phyloP scores from a whole-genome alignment of 2,888 invertebrate species.

The Cephus pygmeus region DNA sequence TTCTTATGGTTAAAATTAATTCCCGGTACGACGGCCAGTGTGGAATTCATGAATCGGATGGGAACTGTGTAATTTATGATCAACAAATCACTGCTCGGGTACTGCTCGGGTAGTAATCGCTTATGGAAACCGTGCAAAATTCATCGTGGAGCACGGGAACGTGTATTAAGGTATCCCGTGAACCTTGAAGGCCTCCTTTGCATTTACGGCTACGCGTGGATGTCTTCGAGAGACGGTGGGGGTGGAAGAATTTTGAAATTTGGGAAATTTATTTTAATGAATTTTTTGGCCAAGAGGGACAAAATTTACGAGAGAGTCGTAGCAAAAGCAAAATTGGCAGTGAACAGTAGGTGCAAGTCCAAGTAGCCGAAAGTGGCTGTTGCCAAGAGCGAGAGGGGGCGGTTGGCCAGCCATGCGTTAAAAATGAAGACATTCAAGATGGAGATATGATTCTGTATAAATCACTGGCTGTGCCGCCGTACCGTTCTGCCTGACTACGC shows the following conservation, averaged over 20 bases:
- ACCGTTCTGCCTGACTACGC: constrained; percentile 34
- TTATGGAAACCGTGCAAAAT: constrained; percentile 25
- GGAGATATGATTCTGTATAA: constrained; percentile 63
- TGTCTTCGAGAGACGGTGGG: background rate
- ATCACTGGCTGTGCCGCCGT: constrained; percentile 49
- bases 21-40: background rate
- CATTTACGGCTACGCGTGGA: background rate
- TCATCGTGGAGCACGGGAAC: background rate
- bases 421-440: constrained; percentile 64
- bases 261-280: background rate
- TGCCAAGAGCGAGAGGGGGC: constrained; percentile 9
- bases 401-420: constrained; percentile 51
- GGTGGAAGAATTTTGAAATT: background rate
- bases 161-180: background rate
- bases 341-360: background rate
- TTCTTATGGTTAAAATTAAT: background rate
- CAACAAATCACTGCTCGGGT: background rate
- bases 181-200: background rate
- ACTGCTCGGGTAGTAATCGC: constrained; percentile 25
- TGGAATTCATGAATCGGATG: background rate
- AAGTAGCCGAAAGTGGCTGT: constrained; percentile 18
- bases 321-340: constrained; percentile 10
- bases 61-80: background rate
- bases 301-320: background rate
- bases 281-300: background rate